Evolutionary conservation across 2,888 invertebrate species (phyloP), one percentile per base, ranked within the genome.

Genomic region (Limnephilus rhombicus): DNA sequence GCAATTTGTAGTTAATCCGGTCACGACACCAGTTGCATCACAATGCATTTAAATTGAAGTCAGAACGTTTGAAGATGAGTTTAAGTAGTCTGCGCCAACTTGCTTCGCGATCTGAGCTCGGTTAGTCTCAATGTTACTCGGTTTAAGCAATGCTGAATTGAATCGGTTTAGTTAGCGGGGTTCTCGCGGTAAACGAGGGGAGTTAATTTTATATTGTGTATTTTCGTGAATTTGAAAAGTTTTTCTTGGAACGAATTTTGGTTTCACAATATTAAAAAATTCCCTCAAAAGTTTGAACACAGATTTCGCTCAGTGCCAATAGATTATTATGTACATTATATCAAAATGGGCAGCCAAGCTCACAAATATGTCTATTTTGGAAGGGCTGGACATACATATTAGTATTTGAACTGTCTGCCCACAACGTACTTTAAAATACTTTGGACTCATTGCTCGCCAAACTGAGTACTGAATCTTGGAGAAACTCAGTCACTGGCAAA

Each of bases 21-120:
- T 41, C 83, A 41, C 37, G 83, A 37, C 37, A 83, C 83, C 83
- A 15, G 83, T 83, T 83, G 83, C n/a, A 24, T 41, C 9, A 83
- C 24, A 37, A 83, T 83, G 34, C 18, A 83, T 83, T 37, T 15
- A 24, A 83, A 41, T 41, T 24, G 83, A 18, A 83, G 83, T 83
- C 37, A 11, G 34, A 15, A 24, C 34, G 11, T 68, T 41, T 83
- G 83, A 83, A 83, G 18, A 83, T n/a, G 37, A 24, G 18, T 31
- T 37, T 31, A 83, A 83, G 83, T 83, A 3, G 34, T 37, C 83
- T 18, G 37, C 83, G 83, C 83, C 24, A 31, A 83, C 83, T 83
- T 41, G 37, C 83, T 24, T 37, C 37, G 37, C 2, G 18, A 37
- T 34, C 15, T 83, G 11, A 83, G 37, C 37, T 34, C 83, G 83